Evolutionary conservation across 92 coral and sea anemone species (phyloP).

Genomic region (Nematostella vectensis): DNA sequence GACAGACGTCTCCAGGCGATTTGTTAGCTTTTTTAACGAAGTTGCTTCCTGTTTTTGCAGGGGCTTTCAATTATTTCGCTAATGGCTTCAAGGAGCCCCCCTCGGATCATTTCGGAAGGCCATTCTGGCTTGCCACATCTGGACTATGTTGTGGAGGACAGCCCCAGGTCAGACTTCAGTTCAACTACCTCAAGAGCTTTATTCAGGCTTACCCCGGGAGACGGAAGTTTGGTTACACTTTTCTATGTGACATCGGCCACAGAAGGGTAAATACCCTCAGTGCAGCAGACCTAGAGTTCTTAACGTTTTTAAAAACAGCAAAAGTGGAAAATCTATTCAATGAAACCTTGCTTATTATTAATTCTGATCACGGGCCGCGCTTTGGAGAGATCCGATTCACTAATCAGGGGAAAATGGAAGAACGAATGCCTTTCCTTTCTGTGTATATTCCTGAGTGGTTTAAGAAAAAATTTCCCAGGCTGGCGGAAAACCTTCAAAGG

Average conservation of each 20-base stretch:
- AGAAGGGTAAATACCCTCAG: constrained; percentile 35
- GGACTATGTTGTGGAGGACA: constrained; percentile 25
- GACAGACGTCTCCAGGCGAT: too few species aligned
- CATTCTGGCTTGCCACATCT: constrained; percentile 28
- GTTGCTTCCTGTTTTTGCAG: constrained; percentile 17
- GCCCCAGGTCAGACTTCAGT: constrained; percentile 39
- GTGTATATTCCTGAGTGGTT: constrained; percentile 52
- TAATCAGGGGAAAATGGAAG: constrained; percentile 67
- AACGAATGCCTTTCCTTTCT: constrained; percentile 68
- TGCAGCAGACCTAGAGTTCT: constrained; percentile 32
- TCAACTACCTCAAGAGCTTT: constrained; percentile 59
- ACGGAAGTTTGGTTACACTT: constrained; percentile 55
- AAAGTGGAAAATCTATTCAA: constrained; percentile 44
- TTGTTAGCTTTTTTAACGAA: too few species aligned
- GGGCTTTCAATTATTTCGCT: constrained; percentile 37
- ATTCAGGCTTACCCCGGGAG: constrained; percentile 51
- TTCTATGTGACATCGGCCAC: constrained; percentile 57
- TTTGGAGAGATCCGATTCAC: constrained; percentile 52
- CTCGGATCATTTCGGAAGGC: constrained; percentile 55
- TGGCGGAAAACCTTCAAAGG: constrained; percentile 16
- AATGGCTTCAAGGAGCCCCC: constrained; percentile 60
- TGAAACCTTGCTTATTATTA: constrained; percentile 59
- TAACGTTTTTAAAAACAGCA: constrained; percentile 33
- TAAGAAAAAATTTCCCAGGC: constrained; percentile 22
- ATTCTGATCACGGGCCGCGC: constrained; percentile 69